Evolutionary conservation across 1,140 invertebrate species (phyloP), one percentile per base, ranked within the genome.

Genomic region (Penaeus chinensis): DNA sequence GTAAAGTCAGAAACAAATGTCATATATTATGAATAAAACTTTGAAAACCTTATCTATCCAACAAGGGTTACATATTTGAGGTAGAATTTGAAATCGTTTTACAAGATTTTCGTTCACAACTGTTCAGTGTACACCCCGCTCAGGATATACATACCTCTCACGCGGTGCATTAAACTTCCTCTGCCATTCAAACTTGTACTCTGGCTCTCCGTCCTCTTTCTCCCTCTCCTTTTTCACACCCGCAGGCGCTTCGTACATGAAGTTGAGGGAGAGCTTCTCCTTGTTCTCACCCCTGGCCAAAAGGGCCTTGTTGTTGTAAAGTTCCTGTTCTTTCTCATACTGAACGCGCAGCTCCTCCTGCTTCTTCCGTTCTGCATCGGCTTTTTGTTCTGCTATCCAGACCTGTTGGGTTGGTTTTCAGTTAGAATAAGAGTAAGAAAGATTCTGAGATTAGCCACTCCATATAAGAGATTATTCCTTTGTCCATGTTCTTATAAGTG

Each of bases 181-280:
- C 93, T 99, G 98, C 98, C 98, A 99, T 92, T 99, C 99, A 94
- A 99, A 99, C 93, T 99, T 99, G 91, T 97, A 99, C 91, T 99
- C 98, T 42, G 97, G 97, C 92, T 99, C 98, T 91, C 97, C 96
- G 88, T 98, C 97, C 92, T 94, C 94, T 91, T 97, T 96, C 93
- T 98, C 96, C 96, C 93, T 92, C 97, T 96, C 91, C 97, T 97
- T 91, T 66, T 97, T 97, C 19, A 96, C 96, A 71, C 98, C 99
- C 60, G 98, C 98, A 86, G 99, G 99, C n/a, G 98, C 97, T 93
- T 99, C 98, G 93, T 99, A 99, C 97, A 99, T 98, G 91, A 99
- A 99, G 93, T 98, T 99, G 0, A 99, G 95, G 90, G 98, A 99
- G n/a, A 99, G 92, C 92, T 99, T 99, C 84, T 99, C 98, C 92